phyloP scores from a whole-genome alignment of 2,888 invertebrate genomes.

The Agelastica alni region DNA sequence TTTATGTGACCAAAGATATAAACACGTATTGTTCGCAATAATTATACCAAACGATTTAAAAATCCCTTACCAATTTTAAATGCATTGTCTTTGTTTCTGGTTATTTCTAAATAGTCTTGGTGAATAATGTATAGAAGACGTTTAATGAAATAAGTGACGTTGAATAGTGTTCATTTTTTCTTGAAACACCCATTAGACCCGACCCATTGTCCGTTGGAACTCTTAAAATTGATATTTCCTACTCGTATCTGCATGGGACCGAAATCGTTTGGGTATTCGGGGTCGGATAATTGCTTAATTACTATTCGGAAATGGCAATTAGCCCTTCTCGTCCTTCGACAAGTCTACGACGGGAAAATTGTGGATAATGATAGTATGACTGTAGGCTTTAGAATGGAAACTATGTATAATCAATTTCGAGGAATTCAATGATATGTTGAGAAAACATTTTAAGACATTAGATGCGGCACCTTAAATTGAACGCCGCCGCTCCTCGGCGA shows the following conservation, averaged over 20 bases:
- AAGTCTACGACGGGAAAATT: conserved; percentile 38
- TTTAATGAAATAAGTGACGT: too few species aligned
- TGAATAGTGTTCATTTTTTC: too few species aligned
- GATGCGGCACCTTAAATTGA: too few species aligned
- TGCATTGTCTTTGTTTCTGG: too few species aligned
- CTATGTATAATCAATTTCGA: conserved; percentile 17
- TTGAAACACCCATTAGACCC: not conserved
- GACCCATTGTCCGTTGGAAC: conserved; percentile 19
- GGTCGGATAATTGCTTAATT: conserved; percentile 44
- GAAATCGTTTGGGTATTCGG: conserved; percentile 31
- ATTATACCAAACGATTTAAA: too few species aligned
- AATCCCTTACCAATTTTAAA: too few species aligned
- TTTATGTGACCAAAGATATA: too few species aligned
- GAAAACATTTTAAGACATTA: conserved; percentile 1
- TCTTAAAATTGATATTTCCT: conserved; percentile 28
- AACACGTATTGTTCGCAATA: too few species aligned
- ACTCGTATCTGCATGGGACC: conserved; percentile 20
- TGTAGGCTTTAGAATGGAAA: conserved; percentile 9
- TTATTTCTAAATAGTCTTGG: too few species aligned
- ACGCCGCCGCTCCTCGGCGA: too few species aligned
- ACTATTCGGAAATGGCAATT: conserved; percentile 44
- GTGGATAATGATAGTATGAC: conserved; percentile 38
- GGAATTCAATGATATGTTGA: not conserved
- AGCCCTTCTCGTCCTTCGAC: conserved; percentile 37
- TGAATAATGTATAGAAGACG: too few species aligned